Base-by-base conservation (phyloP, 2,113 vertebrate genomes). In the Laticauda laticaudata region DNA sequence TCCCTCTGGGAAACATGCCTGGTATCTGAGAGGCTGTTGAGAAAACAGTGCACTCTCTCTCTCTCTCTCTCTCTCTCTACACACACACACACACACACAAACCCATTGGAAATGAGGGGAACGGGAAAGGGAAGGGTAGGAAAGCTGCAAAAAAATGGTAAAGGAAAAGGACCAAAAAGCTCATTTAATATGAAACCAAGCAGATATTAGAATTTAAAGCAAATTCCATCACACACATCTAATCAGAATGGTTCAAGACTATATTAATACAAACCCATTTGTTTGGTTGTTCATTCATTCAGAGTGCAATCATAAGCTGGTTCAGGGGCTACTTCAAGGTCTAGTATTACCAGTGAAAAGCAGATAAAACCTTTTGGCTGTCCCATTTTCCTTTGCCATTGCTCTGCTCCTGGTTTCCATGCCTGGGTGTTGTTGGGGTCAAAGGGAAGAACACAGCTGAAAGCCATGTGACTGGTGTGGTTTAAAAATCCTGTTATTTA, bases 171-270 rank as follows among this genome's bases (percentile, higher is more conserved):
- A 1, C 18, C 0, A 45, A 88, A 92, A 88, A 92, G 59, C 57
- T 86, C 43, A 92, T 85, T 18, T 85, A 87, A 95, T 88, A 43
- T 2, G 88, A 91, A 93, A 93, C 86, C 29, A 53, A 34, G 29
- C 43, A 90, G 34, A 34, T 10, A 0, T 94, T 95, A 96, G 96
- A 96, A 97, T 97, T 97, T 97, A 95, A 95, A 97, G 97, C 34
- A 97, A 98, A 97, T 97, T 96, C 97, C 97, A 97, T 96, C 96
- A 96, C 97, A 96, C 96, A 93, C 43, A 14, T 97, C 97, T 97
- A 96, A 98, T 98, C 97, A 95, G 97, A 97, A 98, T 95, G 95
- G 96, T 97, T 97, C 96, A 96, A 94, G 95, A 97, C 96, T 93
- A 96, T 96, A 97, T 97, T 96, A 97, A 43, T 34, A 43, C 34